Evolutionary conservation across 1,140 invertebrate genomes (phyloP), one percentile per base, ranked within the genome.

Genomic region (Lutraria rhynchaena): DNA sequence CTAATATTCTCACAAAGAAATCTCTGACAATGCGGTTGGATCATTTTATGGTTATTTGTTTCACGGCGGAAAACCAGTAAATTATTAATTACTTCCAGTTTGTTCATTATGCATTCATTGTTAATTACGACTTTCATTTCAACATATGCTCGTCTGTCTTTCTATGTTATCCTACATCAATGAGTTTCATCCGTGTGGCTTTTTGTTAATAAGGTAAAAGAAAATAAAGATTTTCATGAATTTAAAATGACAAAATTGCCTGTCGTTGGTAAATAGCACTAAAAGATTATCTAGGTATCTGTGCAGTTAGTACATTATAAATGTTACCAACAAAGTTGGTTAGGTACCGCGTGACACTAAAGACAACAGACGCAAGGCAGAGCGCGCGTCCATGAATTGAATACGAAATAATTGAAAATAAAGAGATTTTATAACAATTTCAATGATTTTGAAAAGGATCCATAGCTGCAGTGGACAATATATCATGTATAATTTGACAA

Each of bases 381-480:
- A 37, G 63, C 60, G 35, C 63, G 63, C 63, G 63, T 67, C 63
- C 63, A 2, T 46, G 35, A 67, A 67, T 67, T 67, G 31, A 67
- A 67, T 46, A 49, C 60, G 37, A 63, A 35, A 63, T 41, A 63
- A 67, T 67, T 46, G 37, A 67, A 49, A 67, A 67, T 67, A 67
- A 67, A 27, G 63, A 37, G 44, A 67, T 67, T 67, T 67, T 67
- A 49, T 67, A 67, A 67, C 63, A 67, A 49, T 29, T 67, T 67
- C 22, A 67, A 46, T 67, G 44, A 41, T 4, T 31, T 46, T 49
- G 17, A 7, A 46, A 17, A 49, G 29, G 44, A 49, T 49, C 15
- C 33, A 46, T 49, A 15, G 44, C 44, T 24, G 44, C 19, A 51
- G 11, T 67, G 22, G 63, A 41, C 63, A 67, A 67, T 67, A 67